Evolutionary conservation across 2,888 invertebrate species (phyloP), one percentile per base, ranked within the genome.

Genomic region (Stenodera caucasica): DNA sequence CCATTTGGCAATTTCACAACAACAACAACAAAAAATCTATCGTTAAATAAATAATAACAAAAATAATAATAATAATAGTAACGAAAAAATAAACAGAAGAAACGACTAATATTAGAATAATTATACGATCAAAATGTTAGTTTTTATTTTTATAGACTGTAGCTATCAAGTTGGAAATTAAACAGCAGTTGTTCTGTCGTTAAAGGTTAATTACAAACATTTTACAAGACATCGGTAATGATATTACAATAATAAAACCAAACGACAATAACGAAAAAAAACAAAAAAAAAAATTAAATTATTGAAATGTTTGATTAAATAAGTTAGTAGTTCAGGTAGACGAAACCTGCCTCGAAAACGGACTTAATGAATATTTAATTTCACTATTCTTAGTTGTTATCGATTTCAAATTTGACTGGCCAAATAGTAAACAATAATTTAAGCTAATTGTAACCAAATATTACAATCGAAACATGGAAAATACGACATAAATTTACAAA

Each of bases 141-240:
- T 32, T 45, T 12, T 45, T 40, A 8, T 18, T 18, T 8, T 11
- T 32, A 9, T 14, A n/a, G n/a, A n/a, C 40, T 18, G 11, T 45
- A 18, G 45, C 21, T 2, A 21, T 45, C 45, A 21, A 9, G 15
- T 18, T 18, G 12, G 45, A 45, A 45, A 45, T 45, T 45, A 45
- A 45, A 45, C 8, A 21, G 45, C 11, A 45, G 45, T 45, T 45
- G 45, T 45, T 45, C 15, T 45, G 21, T 45, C 45, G 45, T 45
- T 45, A 45, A 45, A 45, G 45, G 45, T 45, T 45, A 45, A 45
- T 45, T 45, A 45, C 45, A 11, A 21, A 11, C 18, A 45, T 45
- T 45, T 45, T 21, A 45, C 45, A 21, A 21, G n/a, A 45, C 45
- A 45, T 45, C 18, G 15, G 15, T 37, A 15, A 15, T 8, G 37